Evolutionary conservation across 2,888 invertebrate genomes (phyloP).

Genomic region (Eristalinus aeneus): DNA sequence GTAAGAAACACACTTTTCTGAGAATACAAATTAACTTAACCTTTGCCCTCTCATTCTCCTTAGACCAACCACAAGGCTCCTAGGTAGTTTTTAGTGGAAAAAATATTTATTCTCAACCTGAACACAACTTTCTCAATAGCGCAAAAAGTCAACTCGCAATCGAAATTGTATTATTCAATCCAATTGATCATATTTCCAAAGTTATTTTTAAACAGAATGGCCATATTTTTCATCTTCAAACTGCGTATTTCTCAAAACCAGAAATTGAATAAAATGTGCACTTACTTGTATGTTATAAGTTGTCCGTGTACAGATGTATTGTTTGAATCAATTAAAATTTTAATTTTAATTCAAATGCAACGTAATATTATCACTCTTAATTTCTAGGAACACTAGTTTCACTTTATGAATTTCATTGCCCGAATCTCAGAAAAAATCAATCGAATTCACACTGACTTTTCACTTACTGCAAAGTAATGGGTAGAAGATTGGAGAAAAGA

Average conservation of each 20-base stretch:
- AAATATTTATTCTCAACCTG: too few relatives aligned
- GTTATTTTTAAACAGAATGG: neutral
- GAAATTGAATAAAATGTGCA: neutral
- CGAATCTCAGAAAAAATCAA: neutral
- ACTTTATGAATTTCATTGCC: neutral
- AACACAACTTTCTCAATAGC: too few relatives aligned
- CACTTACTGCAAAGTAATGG: neutral
- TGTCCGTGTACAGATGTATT: neutral
- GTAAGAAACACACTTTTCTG: too few relatives aligned
- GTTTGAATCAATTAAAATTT: neutral
- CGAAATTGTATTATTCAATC: too few relatives aligned
- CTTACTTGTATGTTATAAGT: neutral
- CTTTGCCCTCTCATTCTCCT: too few relatives aligned
- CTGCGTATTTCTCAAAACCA: neutral
- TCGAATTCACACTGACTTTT: neutral
- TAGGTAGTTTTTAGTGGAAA: too few relatives aligned
- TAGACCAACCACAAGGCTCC: too few relatives aligned
- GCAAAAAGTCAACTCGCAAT: too few relatives aligned
- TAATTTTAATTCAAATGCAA: conserved; percentile 19
- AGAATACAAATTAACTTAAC: too few relatives aligned
- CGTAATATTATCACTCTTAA: conserved; percentile 10
- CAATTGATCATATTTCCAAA: neutral
- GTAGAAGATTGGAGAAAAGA: neutral
- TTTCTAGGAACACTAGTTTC: neutral
- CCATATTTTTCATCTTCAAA: neutral